Percentiles rank a stretch among this genome's conserved stretches.
phyloP scores from a whole-genome alignment of 2,888 invertebrate species.

The Digitonthophagus gazella region DNA sequence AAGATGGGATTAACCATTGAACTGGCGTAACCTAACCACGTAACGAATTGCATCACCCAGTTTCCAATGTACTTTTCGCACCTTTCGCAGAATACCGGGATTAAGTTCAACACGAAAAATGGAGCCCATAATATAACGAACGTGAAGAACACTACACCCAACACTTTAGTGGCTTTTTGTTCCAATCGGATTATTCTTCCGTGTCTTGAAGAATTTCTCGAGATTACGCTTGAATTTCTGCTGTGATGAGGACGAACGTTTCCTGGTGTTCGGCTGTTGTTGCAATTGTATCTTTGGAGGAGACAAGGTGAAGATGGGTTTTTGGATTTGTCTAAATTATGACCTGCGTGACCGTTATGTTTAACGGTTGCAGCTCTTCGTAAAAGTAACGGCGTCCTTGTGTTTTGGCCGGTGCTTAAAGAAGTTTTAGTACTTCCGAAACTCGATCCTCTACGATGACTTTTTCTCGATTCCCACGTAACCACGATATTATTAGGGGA shows the following conservation, averaged over 20 bases:
- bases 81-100: constrained; percentile 78
- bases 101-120: constrained; percentile 86
- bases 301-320: constrained; percentile 59
- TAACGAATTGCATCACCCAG: constrained; percentile 81
- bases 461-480: constrained; percentile 70
- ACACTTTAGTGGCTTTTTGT: constrained; percentile 94
- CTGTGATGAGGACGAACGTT: constrained; percentile 71
- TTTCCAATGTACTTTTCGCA: constrained; percentile 74
- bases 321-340: constrained; percentile 45
- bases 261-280: constrained; percentile 45
- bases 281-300: constrained; percentile 49
- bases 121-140: constrained; percentile 96
- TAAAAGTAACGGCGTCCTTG: constrained; percentile 52
- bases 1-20: constrained; percentile 95
- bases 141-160: constrained; percentile 92
- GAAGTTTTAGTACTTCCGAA: constrained; percentile 66
- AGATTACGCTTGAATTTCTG: constrained; percentile 77
- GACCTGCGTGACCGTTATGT: constrained; percentile 49
- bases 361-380: constrained; percentile 62
- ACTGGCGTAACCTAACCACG: constrained; percentile 92
- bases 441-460: constrained; percentile 64
- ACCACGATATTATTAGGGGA: constrained; percentile 55
- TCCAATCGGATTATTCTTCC: constrained; percentile 83
- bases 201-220: constrained; percentile 77
- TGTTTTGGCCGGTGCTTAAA: constrained; percentile 54